Conservation (phyloP, 2,888 invertebrate genomes). For the Marronus borbonicus region DNA sequence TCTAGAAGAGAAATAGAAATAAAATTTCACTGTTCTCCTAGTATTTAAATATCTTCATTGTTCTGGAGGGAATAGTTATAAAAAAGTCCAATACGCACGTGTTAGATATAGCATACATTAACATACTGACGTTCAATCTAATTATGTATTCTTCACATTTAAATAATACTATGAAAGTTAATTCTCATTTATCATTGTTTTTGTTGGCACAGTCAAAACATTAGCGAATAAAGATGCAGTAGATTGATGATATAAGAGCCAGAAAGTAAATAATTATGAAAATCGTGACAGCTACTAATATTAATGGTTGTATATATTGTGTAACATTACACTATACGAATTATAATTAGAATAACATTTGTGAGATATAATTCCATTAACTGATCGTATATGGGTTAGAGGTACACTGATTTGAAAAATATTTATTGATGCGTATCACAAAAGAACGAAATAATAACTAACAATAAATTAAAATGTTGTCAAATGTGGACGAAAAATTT, state of each 20-base stretch:
- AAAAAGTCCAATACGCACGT: not conserved
- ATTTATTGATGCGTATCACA: no score
- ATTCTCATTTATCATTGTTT: conserved; percentile 23
- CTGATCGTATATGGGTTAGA: no score
- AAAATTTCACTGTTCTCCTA: no score
- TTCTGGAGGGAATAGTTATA: no score
- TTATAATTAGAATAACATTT: conserved; percentile 10
- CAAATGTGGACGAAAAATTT: no score
- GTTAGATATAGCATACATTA: not conserved
- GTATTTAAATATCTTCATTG: no score
- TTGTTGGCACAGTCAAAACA: conserved; percentile 2
- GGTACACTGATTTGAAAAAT: no score
- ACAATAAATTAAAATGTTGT: no score
- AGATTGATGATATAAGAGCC: conserved; percentile 2
- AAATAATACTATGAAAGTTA: not conserved
- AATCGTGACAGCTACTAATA: conserved; percentile 19
- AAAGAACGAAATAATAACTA: no score
- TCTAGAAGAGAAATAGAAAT: no score
- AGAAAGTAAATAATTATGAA: conserved; percentile 17
- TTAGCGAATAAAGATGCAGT: not conserved
- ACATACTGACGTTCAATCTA: not conserved
- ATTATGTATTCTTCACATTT: not conserved
- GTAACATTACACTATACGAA: conserved; percentile 9
- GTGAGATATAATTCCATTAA: not conserved
- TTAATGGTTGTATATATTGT: conserved; percentile 16